Evolutionary conservation across 2,797 vertebrate species (phyloP).

Genomic region (Ibycter americanus): DNA sequence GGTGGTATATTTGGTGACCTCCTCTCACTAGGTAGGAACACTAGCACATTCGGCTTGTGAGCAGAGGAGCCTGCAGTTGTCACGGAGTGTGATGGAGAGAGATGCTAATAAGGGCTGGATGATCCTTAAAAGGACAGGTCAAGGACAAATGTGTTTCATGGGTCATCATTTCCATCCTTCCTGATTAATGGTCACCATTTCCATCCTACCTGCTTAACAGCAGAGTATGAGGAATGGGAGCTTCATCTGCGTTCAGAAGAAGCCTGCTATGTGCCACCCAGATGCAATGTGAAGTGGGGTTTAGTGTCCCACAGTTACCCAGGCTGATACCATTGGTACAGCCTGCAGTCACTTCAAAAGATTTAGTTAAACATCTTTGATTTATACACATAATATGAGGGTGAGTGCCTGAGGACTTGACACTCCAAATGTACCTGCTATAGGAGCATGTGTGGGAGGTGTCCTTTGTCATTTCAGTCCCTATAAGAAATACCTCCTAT

Average conservation of each 20-base stretch:
- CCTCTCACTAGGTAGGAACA: slow-evolving; percentile 43
- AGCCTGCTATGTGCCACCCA: neutral
- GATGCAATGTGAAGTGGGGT: neutral
- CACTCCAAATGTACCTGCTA: neutral
- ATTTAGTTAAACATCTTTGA: neutral
- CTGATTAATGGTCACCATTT: neutral
- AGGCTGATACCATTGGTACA: neutral
- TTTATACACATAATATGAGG: neutral
- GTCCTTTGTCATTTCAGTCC: neutral
- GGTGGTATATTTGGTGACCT: slow-evolving; percentile 63
- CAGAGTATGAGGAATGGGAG: neutral
- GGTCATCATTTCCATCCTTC: neutral
- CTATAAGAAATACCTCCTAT: neutral
- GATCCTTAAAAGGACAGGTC: neutral
- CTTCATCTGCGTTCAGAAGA: neutral
- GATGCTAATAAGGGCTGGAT: neutral
- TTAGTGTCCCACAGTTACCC: neutral
- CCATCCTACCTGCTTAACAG: neutral
- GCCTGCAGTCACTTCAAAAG: neutral
- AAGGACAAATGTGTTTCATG: neutral
- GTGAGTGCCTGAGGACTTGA: neutral
- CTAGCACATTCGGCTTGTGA: neutral
- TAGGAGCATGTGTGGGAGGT: too few species aligned
- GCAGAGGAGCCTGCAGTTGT: neutral
- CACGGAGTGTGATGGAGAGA: neutral